Conservation (phyloP, 2,797 vertebrate species). For the Manis javanica region DNA sequence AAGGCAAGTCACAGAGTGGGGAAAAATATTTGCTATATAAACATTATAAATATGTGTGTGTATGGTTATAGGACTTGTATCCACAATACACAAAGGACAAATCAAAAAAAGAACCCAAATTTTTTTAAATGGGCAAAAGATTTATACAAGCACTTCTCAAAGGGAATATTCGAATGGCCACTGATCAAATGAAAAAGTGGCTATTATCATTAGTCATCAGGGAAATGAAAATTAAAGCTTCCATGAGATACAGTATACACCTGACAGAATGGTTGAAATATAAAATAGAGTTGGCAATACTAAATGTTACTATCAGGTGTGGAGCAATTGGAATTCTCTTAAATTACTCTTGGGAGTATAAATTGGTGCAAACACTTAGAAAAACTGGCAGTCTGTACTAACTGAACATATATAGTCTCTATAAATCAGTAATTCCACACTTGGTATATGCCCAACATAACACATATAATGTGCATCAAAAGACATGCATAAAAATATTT, state of each 20-base stretch:
- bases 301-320: neutral
- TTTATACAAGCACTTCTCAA: neutral
- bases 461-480: neutral
- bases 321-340: neutral
- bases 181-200: neutral
- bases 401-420: too few relatives aligned
- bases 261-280: neutral
- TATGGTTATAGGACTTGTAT: too few relatives aligned
- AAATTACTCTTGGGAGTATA: neutral
- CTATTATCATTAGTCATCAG: neutral
- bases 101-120: too few relatives aligned
- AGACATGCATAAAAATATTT: neutral
- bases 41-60: too few relatives aligned
- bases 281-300: neutral
- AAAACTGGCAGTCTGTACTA: too few relatives aligned
- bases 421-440: neutral
- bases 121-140: neutral
- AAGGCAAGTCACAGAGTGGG: neutral
- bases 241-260: neutral
- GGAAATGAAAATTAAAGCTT: neutral
- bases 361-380: neutral
- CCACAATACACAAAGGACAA: too few relatives aligned
- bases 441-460: neutral
- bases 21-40: neutral
- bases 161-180: neutral